Percentiles rank a stretch among this genome's conserved stretches.
Evolutionary conservation across 2,797 vertebrate genomes (phyloP).

Genomic region (Lepilemur ruficaudatus): DNA sequence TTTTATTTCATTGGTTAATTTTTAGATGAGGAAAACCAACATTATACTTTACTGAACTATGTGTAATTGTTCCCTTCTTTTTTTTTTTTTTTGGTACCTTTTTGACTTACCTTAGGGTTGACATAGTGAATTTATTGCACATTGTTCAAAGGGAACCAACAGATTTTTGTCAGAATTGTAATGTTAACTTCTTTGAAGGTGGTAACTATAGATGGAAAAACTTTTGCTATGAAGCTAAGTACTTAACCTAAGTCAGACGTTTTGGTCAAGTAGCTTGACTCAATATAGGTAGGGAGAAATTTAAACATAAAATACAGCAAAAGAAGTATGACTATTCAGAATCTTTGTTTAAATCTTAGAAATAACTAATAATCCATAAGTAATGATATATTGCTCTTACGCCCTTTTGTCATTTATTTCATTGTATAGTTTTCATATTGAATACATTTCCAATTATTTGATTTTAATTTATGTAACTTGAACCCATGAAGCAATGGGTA

Average conservation of each 20-base stretch:
- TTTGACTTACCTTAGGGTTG: not conserved
- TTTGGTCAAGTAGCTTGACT: too few relatives aligned
- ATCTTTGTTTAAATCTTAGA: not conserved
- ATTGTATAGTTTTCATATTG: not conserved
- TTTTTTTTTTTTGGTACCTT: not conserved
- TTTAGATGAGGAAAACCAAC: not conserved
- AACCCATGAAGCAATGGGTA: not conserved
- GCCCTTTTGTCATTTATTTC: not conserved
- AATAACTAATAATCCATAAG: not conserved
- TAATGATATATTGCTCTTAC: not conserved
- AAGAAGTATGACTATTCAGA: too few relatives aligned
- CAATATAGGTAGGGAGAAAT: too few relatives aligned
- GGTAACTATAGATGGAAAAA: not conserved
- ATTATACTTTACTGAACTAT: not conserved
- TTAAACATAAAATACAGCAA: too few relatives aligned
- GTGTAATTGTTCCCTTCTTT: not conserved
- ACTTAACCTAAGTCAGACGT: not conserved
- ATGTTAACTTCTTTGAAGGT: not conserved
- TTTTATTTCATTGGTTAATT: slow-evolving; percentile 1
- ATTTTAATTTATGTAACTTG: slow-evolving; percentile 20
- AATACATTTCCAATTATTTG: not conserved
- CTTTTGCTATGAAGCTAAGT: not conserved
- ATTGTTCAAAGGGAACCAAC: not conserved
- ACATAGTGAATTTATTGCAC: not conserved
- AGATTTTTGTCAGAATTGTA: not conserved